These are phyloP conservation scores for Heterodera carotae DNA, from an alignment of 1,140 invertebrate species.

Conservation along the genomic window DNA sequence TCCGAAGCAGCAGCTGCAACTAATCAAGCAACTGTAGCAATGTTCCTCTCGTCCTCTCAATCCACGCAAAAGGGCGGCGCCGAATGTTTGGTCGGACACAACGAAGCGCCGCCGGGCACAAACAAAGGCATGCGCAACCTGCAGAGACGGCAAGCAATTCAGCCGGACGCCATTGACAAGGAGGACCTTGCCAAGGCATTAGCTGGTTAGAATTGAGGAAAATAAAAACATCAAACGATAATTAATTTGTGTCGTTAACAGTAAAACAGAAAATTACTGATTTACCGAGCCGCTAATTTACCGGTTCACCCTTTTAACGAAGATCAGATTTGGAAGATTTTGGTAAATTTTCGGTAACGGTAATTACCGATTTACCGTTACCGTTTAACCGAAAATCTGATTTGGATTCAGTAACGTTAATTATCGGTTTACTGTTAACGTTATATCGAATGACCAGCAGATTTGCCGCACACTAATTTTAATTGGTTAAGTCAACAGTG, in stretches of 20 bases:
- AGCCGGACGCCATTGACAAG: constrained; percentile 13
- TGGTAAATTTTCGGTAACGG: no score
- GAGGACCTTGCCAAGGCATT: constrained; percentile 1
- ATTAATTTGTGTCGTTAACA: no score
- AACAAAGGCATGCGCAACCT: background rate
- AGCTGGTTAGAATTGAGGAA: background rate
- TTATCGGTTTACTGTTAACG: no score
- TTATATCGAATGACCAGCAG: no score
- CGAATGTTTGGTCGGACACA: background rate
- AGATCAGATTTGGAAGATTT: no score
- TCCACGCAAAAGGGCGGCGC: background rate
- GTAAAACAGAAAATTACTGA: background rate
- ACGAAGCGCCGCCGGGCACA: background rate
- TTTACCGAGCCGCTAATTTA: no score
- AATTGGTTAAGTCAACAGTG: no score
- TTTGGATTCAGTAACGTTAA: no score
- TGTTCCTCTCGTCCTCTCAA: background rate
- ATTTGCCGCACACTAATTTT: no score
- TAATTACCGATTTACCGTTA: no score
- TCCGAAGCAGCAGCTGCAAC: background rate
- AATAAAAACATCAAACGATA: background rate
- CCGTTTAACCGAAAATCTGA: no score
- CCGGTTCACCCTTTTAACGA: no score
- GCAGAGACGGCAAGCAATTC: constrained; percentile 5
- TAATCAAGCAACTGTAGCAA: background rate